Evolutionary conservation across 2,113 vertebrate genomes (phyloP).

Genomic region (Oceanodroma tethys): DNA sequence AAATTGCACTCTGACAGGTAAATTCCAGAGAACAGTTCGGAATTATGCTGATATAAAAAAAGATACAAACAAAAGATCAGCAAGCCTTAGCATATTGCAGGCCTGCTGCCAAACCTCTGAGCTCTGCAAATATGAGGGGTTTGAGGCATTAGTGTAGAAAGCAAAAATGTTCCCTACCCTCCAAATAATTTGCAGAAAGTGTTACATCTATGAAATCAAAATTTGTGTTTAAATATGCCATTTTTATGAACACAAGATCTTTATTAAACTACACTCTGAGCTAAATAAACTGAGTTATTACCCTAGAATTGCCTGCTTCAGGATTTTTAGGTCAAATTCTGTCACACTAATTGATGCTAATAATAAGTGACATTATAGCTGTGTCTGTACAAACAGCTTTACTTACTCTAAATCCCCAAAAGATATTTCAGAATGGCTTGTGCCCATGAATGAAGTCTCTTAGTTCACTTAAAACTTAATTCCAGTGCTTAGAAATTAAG

Average conservation of each 20-base stretch:
- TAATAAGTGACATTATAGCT: background rate
- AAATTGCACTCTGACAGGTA: background rate
- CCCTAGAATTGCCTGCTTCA: background rate
- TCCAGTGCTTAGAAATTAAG: background rate
- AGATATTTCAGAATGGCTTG: background rate
- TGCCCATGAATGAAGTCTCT: background rate
- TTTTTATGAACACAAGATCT: background rate
- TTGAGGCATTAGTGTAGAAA: background rate
- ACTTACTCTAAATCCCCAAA: background rate
- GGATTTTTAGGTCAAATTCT: background rate
- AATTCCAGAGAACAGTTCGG: background rate
- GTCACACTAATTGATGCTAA: background rate
- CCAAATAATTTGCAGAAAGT: background rate
- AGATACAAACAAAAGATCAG: background rate
- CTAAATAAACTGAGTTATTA: background rate
- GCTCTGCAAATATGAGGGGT: background rate
- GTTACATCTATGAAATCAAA: background rate
- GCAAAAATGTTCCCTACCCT: background rate
- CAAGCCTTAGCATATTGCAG: background rate
- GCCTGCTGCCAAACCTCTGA: background rate
- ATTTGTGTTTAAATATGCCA: background rate
- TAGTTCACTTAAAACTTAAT: background rate
- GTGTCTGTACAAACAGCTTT: background rate
- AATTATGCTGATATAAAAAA: background rate
- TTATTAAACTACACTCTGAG: background rate